These are phyloP conservation scores for Strigamia transsilvanica DNA, from an alignment of 2,888 invertebrate species.

Conservation along the genomic window DNA sequence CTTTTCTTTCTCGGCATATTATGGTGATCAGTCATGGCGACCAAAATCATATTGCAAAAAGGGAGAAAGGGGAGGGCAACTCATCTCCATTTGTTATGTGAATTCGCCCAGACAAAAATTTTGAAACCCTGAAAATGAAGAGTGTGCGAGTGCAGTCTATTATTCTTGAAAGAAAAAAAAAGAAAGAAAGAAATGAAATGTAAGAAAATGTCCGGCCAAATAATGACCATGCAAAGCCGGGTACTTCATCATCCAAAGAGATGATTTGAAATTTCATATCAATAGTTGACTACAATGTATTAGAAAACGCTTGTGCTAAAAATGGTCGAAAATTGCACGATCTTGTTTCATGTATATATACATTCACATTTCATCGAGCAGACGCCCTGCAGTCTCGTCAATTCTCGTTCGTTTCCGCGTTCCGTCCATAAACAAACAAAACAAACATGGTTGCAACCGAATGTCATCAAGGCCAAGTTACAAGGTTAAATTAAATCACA, in stretches of 20 bases:
- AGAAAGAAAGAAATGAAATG: not conserved
- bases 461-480: constrained; percentile 2
- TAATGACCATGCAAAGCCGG: constrained; percentile 3
- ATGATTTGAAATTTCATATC: not conserved
- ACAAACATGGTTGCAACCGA: not conserved
- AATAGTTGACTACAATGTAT: not conserved
- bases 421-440: constrained; percentile 8
- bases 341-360: not conserved
- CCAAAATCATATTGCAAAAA: constrained; percentile 8
- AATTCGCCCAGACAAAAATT: constrained; percentile 2
- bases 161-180: not conserved
- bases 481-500: not conserved
- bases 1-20: constrained; percentile 1
- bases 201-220: not conserved
- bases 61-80: constrained; percentile 8
- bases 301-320: too few relatives aligned
- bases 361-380: not conserved
- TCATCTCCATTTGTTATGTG: constrained; percentile 8
- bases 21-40: constrained; percentile 8
- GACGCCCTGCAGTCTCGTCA: constrained; percentile 8
- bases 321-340: too few relatives aligned
- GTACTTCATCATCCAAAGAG: not conserved
- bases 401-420: not conserved
- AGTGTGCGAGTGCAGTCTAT: constrained; percentile 8
- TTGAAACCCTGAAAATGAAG: constrained; percentile 8